Evolutionary conservation across 2,888 invertebrate genomes (phyloP), one percentile per base, ranked within the genome.

Genomic region (Lasius platythorax): DNA sequence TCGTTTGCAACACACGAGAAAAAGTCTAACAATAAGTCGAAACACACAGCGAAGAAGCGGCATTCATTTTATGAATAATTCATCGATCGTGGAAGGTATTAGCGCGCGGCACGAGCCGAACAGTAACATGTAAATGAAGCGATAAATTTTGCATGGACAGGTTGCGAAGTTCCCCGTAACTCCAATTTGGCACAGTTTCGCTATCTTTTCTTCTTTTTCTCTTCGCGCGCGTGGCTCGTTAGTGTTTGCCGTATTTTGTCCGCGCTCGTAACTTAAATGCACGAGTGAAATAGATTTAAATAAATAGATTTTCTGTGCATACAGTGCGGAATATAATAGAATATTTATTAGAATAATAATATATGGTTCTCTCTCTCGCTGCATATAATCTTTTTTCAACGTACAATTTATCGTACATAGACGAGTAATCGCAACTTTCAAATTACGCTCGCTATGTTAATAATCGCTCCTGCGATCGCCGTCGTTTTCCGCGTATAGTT

Each of bases 121-220:
- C 89, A 85, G 91, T 87, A 91, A 91, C 87, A 91, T 91, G 91
- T 91, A 91, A 91, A 91, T 92, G 88, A 91, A 90, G 90, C 88
- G 90, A 91, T 92, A 91, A 91, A 91, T 91, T 91, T 92, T 88
- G 86, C 91, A 91, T 91, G 91, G 91, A 91, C 91, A 91, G 89
- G 53, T 84, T 83, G 84, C 83, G 85, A 87, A 79, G 82, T 87
- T 88, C 76, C 79, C 78, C 88, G 67, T 91, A 91, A 89, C 91
- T 88, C 83, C 87, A 89, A 91, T 91, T 87, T 90, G 87, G 74
- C 87, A 87, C 76, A 89, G 84, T 91, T 87, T 88, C 86, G 84
- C 87, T 87, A 79, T 83, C 83, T 75, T 43, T 78, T 82, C 84
- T 70, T 68, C 8, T 63, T 18, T 53, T 23, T 58, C 33, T 74